Conservation (phyloP, 2,113 vertebrate genomes). For the Centropus unirufus region DNA sequence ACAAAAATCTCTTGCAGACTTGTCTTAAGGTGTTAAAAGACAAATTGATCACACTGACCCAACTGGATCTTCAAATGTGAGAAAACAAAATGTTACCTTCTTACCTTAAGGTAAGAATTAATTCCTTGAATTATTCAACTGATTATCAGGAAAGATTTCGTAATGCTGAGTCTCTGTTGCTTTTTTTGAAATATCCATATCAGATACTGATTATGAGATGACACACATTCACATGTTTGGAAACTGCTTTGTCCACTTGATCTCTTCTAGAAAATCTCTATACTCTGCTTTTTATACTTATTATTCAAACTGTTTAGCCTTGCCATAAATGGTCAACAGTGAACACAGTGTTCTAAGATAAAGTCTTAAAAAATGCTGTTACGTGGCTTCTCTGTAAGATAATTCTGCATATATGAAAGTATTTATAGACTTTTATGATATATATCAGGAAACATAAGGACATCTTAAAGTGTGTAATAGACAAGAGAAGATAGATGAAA, state of each 20-base stretch:
- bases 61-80: neutral
- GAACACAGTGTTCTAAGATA: neutral
- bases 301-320: neutral
- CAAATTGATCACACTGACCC: neutral
- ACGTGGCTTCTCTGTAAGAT: neutral
- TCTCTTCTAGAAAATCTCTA: neutral
- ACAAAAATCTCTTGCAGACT: neutral
- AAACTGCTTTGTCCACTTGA: neutral
- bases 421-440: neutral
- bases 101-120: neutral
- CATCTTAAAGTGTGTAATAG: neutral
- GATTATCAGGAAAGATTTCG: neutral
- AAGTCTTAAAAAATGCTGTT: neutral
- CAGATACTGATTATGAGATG: neutral
- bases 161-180: neutral
- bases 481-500: neutral
- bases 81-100: neutral
- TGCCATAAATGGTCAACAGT: neutral
- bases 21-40: neutral
- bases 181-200: neutral
- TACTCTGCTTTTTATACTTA: neutral
- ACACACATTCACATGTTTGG: neutral
- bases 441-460: neutral
- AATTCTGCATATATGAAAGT: neutral
- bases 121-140: neutral